Base-by-base conservation (phyloP, 2,888 invertebrate genomes). In the Asteroscopus sphinx region DNA sequence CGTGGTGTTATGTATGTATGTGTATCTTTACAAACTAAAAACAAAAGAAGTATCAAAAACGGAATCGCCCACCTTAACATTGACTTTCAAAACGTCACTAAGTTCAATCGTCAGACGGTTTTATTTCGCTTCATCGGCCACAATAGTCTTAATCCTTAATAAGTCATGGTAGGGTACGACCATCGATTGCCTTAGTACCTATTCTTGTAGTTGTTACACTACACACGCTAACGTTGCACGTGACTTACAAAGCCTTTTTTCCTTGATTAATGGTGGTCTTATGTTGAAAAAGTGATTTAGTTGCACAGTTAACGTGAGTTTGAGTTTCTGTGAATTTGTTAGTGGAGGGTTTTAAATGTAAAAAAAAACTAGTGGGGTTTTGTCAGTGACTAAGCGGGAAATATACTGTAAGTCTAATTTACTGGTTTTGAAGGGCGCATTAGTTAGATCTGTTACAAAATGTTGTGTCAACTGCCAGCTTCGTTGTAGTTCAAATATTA, bases 191-290 rank as follows among this genome's bases (percentile, higher is more conserved):
- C 49, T n/a, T n/a, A n/a, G 58, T 77, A 60, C 74, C 73, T 86
- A 84, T 86, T 89, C 81, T 81, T 44, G 85, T 80, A 72, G 66
- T 52, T 47, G 49, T 82, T 68, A 73, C 85, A 84, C 85, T 85
- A 76, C 57, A 68, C 90, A 88, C 89, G 90, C 89, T 70, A 87
- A 25, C 68, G 49, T 39, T 64, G 60, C 67, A 68, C 59, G 65
- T 66, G 57, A 54, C 26, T 68, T 61, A 45, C 57, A 58, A 33
- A 49, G 54, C 68, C 55, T 3, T 54, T 68, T 64, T 49, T 65
- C 53, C 52, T 42, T 46, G 42, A 35, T 64, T 57, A 45, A 67
- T 37, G 15, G 41, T 37, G 21, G 37, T 42, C 49, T 54, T 49
- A 37, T 51, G 52, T 39, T 57, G 30, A 7, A 41, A 33, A 55